phyloP scores from a whole-genome alignment of 2,797 vertebrate species.

The Artibeus lituratus region DNA sequence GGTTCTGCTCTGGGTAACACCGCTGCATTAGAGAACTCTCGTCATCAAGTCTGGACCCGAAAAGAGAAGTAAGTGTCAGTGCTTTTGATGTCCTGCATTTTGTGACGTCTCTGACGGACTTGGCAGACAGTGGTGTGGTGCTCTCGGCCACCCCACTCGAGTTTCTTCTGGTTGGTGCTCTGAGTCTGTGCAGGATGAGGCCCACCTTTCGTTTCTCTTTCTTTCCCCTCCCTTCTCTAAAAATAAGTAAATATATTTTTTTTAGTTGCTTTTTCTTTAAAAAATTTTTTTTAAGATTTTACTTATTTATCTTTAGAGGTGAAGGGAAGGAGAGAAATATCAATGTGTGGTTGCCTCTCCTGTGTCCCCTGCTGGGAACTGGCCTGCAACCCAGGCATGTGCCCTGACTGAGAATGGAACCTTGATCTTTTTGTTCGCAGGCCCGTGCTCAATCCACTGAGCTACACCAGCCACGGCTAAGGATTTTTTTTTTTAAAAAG shows the following conservation, averaged over 20 bases:
- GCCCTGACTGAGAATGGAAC: too few species aligned
- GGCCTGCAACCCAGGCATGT: too few species aligned
- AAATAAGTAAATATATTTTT: not conserved
- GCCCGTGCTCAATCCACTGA: too few species aligned
- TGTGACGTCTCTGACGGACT: accelerated
- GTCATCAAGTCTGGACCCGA: not conserved
- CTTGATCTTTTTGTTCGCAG: too few species aligned
- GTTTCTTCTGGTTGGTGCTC: not conserved
- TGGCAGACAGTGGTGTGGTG: accelerated
- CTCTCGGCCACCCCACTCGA: accelerated
- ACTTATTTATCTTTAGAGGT: too few species aligned
- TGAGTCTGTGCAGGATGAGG: accelerated
- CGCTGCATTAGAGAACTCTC: conserved; percentile 71
- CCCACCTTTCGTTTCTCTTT: not conserved
- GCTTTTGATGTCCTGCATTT: accelerated
- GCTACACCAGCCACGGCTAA: too few species aligned
- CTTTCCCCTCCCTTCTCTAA: not conserved
- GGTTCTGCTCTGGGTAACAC: conserved; percentile 72
- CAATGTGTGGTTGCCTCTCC: not conserved
- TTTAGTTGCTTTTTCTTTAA: not conserved
- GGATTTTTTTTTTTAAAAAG: not conserved
- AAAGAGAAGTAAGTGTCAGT: conserved; percentile 81
- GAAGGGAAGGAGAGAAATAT: not conserved
- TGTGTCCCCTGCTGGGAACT: not conserved
- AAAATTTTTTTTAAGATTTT: too few species aligned